Evolutionary conservation across 2,888 invertebrate species (phyloP), one percentile per base, ranked within the genome.

Genomic region (Hydriomena furcata): DNA sequence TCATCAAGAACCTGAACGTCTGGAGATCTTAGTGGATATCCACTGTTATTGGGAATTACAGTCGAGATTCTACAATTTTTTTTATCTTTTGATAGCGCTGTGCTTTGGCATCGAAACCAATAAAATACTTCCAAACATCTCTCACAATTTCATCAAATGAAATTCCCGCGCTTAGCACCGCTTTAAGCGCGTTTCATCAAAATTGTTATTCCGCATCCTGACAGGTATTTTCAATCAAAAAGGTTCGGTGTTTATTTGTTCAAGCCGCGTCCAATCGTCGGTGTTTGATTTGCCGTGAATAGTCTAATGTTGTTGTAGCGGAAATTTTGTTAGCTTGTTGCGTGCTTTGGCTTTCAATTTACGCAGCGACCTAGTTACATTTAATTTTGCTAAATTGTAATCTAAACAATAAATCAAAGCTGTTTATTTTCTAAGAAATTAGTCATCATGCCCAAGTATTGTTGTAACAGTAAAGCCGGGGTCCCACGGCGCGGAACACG

Each of bases 101-200:
- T 17, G 17, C 2, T 3, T 4, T 17, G 4, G 17, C 2, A 17
- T 17, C n/a, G 4, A 37, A 62, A 47, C 55, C 62, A 55, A 70
- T 71, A 66, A 72, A 75, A 69, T 61, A 72, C 68, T 67, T 65
- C 47, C 55, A 63, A 63, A 40, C 38, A 37, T 41, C 41, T 32
- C 63, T 60, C 65, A 67, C 63, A 69, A 70, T 74, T 68, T 63
- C 48, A 60, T 60, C 68, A 66, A 76, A 79, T 77, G 71, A 68
- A 71, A 79, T 74, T 63, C 63, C 67, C 65, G 54, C 61, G 68
- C 58, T 66, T 68, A 69, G 66, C 61, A 59, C 13, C 60, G 60
- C 63, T 68, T 71, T 71, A 63, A 61, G 59, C 59, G 58, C 56
- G 60, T 66, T 73, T 71, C 60, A 67, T 68, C 51, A 56, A 71